These are phyloP conservation scores for Procambarus virginalis DNA, from an alignment of 1,140 invertebrate species.

Conservation along the genomic window DNA sequence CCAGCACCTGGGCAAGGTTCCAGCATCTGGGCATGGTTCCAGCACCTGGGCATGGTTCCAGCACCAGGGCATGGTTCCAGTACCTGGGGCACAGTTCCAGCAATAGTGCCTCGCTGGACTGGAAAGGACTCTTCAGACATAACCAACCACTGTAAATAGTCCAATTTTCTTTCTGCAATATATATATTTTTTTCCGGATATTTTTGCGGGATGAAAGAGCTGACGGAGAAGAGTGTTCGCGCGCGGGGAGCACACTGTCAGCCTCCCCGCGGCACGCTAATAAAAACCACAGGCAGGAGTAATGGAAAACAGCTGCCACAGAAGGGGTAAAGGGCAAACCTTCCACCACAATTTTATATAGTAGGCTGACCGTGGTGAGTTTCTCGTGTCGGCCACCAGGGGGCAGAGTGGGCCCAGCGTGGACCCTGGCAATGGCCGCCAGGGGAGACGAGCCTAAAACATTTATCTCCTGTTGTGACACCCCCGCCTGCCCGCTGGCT, in stretches of 20 bases:
- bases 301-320: conserved; percentile 57
- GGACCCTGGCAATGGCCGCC: conserved; percentile 51
- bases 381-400: conserved; percentile 59
- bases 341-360: conserved; percentile 47
- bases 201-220: neutral
- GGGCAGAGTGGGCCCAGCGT: conserved; percentile 57
- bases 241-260: conserved; percentile 12
- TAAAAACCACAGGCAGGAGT: conserved; percentile 43
- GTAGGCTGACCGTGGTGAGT: conserved; percentile 55
- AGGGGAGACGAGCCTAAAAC: conserved; percentile 28
- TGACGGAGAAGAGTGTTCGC: neutral
- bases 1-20: too few species aligned
- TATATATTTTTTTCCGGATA: neutral
- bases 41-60: too few species aligned
- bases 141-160: neutral
- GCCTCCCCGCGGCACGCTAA: conserved; percentile 14
- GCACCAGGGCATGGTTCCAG: too few species aligned
- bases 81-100: too few species aligned
- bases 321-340: conserved; percentile 36
- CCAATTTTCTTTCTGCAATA: neutral
- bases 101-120: too few species aligned
- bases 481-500: neutral
- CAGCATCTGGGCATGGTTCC: too few species aligned
- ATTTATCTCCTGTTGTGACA: conserved; percentile 25
- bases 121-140: too few species aligned